These are phyloP conservation scores for Hormaphis cornu DNA, from an alignment of 1,140 invertebrate species.

Conservation along the genomic window DNA sequence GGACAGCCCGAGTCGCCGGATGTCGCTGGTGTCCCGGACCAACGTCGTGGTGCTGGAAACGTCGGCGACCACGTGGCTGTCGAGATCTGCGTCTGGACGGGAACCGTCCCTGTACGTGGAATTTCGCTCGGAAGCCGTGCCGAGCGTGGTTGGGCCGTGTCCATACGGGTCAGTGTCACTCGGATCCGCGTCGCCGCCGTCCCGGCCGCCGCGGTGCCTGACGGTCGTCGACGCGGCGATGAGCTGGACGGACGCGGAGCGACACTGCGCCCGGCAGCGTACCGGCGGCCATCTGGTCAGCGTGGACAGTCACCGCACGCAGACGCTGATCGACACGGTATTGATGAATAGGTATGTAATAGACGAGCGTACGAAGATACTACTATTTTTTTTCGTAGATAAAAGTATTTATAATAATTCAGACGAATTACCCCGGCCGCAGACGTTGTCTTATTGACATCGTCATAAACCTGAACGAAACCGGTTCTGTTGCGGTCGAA, in stretches of 20 bases:
- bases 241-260: slow-evolving; percentile 55
- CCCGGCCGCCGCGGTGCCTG: slow-evolving; percentile 50
- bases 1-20: slow-evolving; percentile 47
- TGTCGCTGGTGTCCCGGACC: slow-evolving; percentile 49
- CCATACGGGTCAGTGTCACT: slow-evolving; percentile 48
- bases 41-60: slow-evolving; percentile 47
- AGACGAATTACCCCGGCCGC: too few species aligned
- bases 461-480: too few species aligned
- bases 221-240: slow-evolving; percentile 49
- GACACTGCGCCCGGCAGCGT: slow-evolving; percentile 49
- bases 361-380: background rate
- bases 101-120: slow-evolving; percentile 31
- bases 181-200: slow-evolving; percentile 45
- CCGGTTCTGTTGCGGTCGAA: too few species aligned
- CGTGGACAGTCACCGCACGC: slow-evolving; percentile 51
- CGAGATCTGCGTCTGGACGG: background rate
- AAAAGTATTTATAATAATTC: too few species aligned
- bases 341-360: slow-evolving; percentile 50
- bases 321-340: slow-evolving; percentile 51
- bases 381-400: too few species aligned
- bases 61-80: too few species aligned
- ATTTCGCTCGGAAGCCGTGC: slow-evolving; percentile 34
- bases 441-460: too few species aligned
- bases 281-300: slow-evolving; percentile 54
- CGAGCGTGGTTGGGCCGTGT: slow-evolving; percentile 37